Percentiles rank a stretch among this genome's conserved stretches.
Conservation (phyloP, 2,797 vertebrate species). For the Bradypodion ventrale region DNA sequence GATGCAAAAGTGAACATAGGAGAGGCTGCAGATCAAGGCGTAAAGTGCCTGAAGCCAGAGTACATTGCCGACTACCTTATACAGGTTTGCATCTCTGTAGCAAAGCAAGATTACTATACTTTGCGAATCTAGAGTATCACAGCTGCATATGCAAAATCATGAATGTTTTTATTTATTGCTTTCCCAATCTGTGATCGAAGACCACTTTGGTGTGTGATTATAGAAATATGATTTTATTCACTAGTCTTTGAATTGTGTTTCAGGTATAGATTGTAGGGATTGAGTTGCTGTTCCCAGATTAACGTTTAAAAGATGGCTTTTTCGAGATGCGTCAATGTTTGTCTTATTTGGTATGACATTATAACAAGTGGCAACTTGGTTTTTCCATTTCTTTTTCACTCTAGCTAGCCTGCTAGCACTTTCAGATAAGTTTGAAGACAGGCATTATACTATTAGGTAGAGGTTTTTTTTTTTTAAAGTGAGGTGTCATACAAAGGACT, state of each 20-base stretch:
- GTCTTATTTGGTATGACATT: not conserved
- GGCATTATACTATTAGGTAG: not conserved
- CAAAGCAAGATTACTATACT: not conserved
- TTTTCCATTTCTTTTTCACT: not conserved
- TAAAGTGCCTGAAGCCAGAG: constrained; percentile 90
- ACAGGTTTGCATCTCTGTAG: constrained; percentile 78
- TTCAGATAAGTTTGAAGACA: not conserved
- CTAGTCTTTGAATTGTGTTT: not conserved
- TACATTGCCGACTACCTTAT: constrained; percentile 97
- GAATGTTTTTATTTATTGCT: not conserved
- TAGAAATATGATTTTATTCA: not conserved
- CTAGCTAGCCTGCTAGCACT: not conserved
- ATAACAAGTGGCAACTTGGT: not conserved
- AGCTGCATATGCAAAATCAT: not conserved
- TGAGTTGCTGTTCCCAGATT: not conserved
- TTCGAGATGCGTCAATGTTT: not conserved
- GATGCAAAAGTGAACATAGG: constrained; percentile 81
- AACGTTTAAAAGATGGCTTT: not conserved
- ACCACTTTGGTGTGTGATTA: not conserved
- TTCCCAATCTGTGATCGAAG: not conserved
- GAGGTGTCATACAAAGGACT: not conserved
- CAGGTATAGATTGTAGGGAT: not conserved
- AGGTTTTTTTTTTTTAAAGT: not conserved
- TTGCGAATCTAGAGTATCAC: not conserved
- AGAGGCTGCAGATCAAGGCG: constrained; percentile 83